Conservation (phyloP, 2,113 vertebrate genomes). For the Bambusicola thoracicus region DNA sequence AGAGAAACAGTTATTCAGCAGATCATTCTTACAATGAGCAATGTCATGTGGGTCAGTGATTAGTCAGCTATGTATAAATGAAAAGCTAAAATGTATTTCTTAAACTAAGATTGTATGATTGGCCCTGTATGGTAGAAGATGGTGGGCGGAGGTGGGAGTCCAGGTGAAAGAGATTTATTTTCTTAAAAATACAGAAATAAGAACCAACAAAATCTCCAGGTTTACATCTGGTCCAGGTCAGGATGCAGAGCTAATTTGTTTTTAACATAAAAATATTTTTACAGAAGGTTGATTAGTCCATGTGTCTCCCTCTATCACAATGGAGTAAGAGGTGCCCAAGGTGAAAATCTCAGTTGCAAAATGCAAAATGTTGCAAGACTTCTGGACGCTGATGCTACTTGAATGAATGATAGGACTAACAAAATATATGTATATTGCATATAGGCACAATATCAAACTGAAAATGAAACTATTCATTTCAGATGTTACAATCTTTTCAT, state of each 20-base stretch:
- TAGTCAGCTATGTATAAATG: not conserved
- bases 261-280: not conserved
- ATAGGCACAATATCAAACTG: not conserved
- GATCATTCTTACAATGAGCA: not conserved
- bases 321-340: not conserved
- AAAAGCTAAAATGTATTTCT: not conserved
- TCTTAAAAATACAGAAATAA: not conserved
- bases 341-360: not conserved
- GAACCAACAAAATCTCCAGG: accelerated
- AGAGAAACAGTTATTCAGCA: not conserved
- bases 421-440: not conserved
- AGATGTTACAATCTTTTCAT: not conserved
- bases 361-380: not conserved
- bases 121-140: accelerated
- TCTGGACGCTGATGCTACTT: not conserved
- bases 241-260: accelerated
- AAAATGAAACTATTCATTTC: not conserved
- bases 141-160: not conserved
- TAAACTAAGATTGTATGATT: not conserved
- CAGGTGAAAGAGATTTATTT: not conserved
- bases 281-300: not conserved
- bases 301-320: not conserved
- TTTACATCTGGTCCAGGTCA: not conserved
- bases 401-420: not conserved
- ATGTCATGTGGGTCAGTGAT: accelerated